Conservation (phyloP, 2,113 vertebrate species). For the Tachysurus vachellii region DNA sequence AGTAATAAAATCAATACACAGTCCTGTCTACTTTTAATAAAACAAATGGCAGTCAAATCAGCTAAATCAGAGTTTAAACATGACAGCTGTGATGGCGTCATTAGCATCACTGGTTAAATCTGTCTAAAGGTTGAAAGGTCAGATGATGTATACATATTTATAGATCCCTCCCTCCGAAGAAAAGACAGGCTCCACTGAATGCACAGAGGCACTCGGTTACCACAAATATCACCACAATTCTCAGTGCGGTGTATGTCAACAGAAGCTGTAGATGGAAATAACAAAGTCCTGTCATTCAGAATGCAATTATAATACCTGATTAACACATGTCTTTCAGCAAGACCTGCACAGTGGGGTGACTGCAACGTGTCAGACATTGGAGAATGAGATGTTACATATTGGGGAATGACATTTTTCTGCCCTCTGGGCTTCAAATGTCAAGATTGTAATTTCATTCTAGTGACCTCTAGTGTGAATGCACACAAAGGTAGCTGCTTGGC, state of each 20-base stretch:
- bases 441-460: constrained; percentile 19
- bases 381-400: constrained; percentile 13
- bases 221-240: constrained; percentile 38
- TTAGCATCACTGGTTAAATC: neutral
- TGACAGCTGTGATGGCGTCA: neutral
- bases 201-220: constrained; percentile 48
- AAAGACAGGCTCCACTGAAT: constrained; percentile 58
- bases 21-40: neutral
- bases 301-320: constrained; percentile 41
- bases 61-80: neutral
- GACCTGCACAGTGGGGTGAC: neutral
- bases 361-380: neutral
- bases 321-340: neutral
- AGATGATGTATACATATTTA: neutral
- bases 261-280: constrained; percentile 60
- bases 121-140: neutral
- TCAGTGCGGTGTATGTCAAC: constrained; percentile 2
- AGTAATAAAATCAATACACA: neutral
- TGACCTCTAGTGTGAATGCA: neutral
- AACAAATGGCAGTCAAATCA: neutral
- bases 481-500: neutral
- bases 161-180: neutral
- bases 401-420: neutral
- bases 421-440: constrained; percentile 21
- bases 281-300: constrained; percentile 40